A percentile compares a stretch with the other conserved stretches of the same genome.
Evolutionary conservation across 1,140 invertebrate species (phyloP).

Genomic region (Reticulitermes speratus): DNA sequence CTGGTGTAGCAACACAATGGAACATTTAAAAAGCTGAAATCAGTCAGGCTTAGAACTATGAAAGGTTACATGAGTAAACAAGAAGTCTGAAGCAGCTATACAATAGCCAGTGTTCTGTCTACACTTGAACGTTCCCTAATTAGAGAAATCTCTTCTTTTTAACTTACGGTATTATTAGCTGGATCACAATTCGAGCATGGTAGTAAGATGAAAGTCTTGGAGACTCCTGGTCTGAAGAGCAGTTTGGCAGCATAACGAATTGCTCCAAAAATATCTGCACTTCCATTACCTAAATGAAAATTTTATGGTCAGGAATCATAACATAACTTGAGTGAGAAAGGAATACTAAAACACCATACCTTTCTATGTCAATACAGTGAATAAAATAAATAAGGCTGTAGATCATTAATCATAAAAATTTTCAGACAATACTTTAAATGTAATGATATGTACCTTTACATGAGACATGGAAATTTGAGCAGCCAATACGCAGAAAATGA

Average conservation of each 20-base stretch:
- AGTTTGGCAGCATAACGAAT: constrained; percentile 71
- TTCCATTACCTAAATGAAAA: constrained; percentile 52
- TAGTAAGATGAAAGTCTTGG: constrained; percentile 79
- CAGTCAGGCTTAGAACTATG: too few species aligned
- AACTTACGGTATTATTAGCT: constrained; percentile 61
- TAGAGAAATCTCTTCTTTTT: not conserved
- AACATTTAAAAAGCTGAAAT: too few species aligned
- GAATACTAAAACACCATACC: constrained; percentile 17
- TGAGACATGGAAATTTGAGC: too few species aligned
- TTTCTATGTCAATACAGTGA: too few species aligned
- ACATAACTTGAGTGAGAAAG: not conserved
- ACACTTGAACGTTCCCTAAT: not conserved
- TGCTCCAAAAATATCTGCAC: constrained; percentile 71
- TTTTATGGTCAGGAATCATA: not conserved
- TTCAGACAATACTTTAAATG: too few species aligned
- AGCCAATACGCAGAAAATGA: too few species aligned
- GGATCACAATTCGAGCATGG: constrained; percentile 75
- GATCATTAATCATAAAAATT: too few species aligned
- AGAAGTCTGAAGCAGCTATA: too few species aligned
- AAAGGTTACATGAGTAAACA: too few species aligned
- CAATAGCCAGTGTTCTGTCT: not conserved
- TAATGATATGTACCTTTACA: too few species aligned
- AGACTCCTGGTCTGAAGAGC: constrained; percentile 78
- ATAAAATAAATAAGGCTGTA: too few species aligned
- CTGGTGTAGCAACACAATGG: too few species aligned